Evolutionary conservation across 35 echinoderm and acorn worm species (phyloP).

Genomic region (Nesometra sesokonis): DNA sequence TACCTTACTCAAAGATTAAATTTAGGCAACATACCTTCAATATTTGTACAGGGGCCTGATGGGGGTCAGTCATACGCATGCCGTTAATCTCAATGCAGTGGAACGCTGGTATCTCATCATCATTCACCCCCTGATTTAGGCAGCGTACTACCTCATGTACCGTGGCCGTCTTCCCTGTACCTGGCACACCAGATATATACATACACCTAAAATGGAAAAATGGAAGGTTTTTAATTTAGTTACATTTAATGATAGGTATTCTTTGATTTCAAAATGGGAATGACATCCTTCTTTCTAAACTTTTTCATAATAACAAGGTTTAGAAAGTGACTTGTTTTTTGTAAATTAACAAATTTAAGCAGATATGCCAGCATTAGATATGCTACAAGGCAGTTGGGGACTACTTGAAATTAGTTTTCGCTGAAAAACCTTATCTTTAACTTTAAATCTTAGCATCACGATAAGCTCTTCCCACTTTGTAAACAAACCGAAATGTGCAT

Average conservation of each 20-base stretch:
- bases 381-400: too few relatives aligned
- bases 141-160: slow-evolving; percentile 65
- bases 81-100: slow-evolving; percentile 87
- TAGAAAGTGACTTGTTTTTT: neutral
- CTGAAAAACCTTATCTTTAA: too few relatives aligned
- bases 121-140: slow-evolving; percentile 41
- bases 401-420: too few relatives aligned
- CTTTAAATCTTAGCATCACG: too few relatives aligned
- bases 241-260: neutral
- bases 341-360: too few relatives aligned
- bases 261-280: too few relatives aligned
- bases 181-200: slow-evolving; percentile 96
- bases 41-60: slow-evolving; percentile 93
- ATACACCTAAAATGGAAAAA: slow-evolving; percentile 53
- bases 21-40: slow-evolving; percentile 46
- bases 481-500: too few relatives aligned
- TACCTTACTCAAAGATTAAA: neutral
- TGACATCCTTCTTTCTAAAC: too few relatives aligned
- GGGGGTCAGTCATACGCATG: slow-evolving; percentile 86
- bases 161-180: slow-evolving; percentile 92
- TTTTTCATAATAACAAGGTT: too few relatives aligned
- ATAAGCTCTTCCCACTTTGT: too few relatives aligned
- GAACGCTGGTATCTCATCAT: slow-evolving; percentile 47
- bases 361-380: too few relatives aligned
- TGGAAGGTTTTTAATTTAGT: neutral